Base-by-base conservation (phyloP, 2,797 vertebrate genomes). In the Strix occidentalis region DNA sequence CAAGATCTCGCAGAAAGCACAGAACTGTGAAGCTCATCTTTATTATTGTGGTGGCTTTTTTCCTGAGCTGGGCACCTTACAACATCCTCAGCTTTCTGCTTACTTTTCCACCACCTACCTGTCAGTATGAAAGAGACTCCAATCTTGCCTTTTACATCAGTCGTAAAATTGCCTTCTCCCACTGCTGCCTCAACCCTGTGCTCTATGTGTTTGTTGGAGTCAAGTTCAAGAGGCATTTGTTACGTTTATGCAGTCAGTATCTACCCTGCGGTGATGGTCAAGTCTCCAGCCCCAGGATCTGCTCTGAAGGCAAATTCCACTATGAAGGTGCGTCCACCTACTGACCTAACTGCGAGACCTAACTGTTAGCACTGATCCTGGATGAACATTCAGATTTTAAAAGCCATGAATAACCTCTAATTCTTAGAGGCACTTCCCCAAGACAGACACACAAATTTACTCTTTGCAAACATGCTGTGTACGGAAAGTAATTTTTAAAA, bases 181-280 rank as follows among this genome's bases (percentile, higher is more conserved):
- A 99, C 93, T 99, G 99, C 95, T 99, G 98, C 95, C 98, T 99
- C 41, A 99, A 99, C 94, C 99, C 99, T 0, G 97, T 99, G 68
- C 98, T 99, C 97, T 99, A 99, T 3, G 99, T 99, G 37, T 99
- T 99, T 31, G 98, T 99, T 7, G 99, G 99, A 14, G 96, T 99
- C 72, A 99, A 99, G 97, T 99, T 99, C 97, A 99, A 98, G 95
- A 98, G 90, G 31, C 98, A 99, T 95, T 95, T 99, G 88, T 92
- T 94, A 41, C 90, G 18, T 21, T 92, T 98, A 35, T 93, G 87
- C 51, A 72, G 7, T 11, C 74, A 41, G 10, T 81, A 64, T 43
- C 79, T 79, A 69, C 48, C 69, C 16, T 68, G 57, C 20, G 56
- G 54, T 13, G 96, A 37, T 24, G 46, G 11, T 2, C 35, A 84